A percentile compares a stretch with the other conserved stretches of the same genome.
phyloP scores from a whole-genome alignment of 2,113 vertebrate genomes.

The Noctilio leporinus region DNA sequence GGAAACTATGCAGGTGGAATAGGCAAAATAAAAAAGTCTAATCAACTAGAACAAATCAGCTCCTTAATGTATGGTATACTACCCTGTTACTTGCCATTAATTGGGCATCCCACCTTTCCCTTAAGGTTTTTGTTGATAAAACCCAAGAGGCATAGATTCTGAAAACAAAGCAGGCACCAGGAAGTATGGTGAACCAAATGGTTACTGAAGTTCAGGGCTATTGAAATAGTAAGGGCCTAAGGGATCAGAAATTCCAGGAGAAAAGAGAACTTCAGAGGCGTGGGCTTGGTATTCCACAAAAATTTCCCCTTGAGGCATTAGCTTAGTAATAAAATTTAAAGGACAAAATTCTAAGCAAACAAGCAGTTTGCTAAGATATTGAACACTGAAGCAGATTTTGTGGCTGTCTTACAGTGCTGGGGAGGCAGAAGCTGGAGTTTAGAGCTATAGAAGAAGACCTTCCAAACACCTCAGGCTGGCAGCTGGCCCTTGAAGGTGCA shows the following conservation, averaged over 20 bases:
- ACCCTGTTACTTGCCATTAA: not conserved
- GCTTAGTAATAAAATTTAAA: not conserved
- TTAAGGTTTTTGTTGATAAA: not conserved
- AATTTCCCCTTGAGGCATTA: not conserved
- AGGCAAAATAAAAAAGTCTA: not conserved
- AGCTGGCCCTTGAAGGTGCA: not conserved
- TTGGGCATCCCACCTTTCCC: not conserved
- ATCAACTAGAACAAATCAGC: not conserved
- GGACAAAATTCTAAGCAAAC: not conserved
- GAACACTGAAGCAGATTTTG: not conserved
- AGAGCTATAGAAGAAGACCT: not conserved
- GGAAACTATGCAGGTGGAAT: not conserved
- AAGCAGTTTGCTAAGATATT: not conserved
- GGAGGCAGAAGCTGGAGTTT: not conserved
- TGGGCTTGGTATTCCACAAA: not conserved
- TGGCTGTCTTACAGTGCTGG: not conserved
- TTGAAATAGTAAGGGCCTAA: not conserved
- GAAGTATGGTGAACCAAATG: not conserved
- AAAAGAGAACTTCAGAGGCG: not conserved
- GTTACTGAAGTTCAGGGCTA: not conserved
- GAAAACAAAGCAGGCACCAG: not conserved
- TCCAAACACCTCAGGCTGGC: not conserved
- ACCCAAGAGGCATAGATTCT: not conserved
- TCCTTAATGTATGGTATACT: not conserved
- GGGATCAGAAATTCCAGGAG: not conserved